Conservation (phyloP, 1,140 invertebrate genomes). For the Drosophila tristis region DNA sequence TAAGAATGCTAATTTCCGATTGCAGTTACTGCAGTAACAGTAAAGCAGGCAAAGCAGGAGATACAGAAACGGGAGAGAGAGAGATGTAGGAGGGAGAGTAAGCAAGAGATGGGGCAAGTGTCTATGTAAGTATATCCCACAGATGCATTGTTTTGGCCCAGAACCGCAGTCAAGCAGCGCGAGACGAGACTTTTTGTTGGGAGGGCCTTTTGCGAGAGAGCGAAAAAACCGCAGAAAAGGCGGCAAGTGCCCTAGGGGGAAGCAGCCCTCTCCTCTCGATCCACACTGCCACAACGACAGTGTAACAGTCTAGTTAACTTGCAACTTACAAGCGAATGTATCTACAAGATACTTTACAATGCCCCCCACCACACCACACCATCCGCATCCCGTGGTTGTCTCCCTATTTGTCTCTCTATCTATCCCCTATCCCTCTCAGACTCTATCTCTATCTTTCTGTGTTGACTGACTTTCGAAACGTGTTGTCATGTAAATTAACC, state of each 20-base stretch:
- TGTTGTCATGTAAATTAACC: conserved; percentile 82
- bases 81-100: conserved; percentile 28
- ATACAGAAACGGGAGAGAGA: conserved; percentile 24
- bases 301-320: conserved; percentile 81
- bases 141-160: conserved; percentile 72
- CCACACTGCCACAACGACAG: conserved; percentile 37
- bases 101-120: background rate
- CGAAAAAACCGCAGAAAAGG: conserved; percentile 51
- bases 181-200: background rate
- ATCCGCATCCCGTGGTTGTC: conserved; percentile 17
- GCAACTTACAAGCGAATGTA: conserved; percentile 72
- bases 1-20: conserved; percentile 73
- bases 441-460: conserved; percentile 16
- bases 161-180: conserved; percentile 68
- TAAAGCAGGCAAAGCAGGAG: conserved; percentile 51
- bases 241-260: conserved; percentile 55
- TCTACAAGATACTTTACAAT: conserved; percentile 67
- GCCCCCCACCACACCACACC: background rate
- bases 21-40: conserved; percentile 55
- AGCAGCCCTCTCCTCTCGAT: background rate
- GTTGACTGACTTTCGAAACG: conserved; percentile 79
- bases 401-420: conserved; percentile 6
- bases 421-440: conserved; percentile 9
- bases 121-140: conserved; percentile 11
- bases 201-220: conserved; percentile 19